phyloP scores from a whole-genome alignment of 2,888 invertebrate genomes.

The Lithophane semibrunnea region DNA sequence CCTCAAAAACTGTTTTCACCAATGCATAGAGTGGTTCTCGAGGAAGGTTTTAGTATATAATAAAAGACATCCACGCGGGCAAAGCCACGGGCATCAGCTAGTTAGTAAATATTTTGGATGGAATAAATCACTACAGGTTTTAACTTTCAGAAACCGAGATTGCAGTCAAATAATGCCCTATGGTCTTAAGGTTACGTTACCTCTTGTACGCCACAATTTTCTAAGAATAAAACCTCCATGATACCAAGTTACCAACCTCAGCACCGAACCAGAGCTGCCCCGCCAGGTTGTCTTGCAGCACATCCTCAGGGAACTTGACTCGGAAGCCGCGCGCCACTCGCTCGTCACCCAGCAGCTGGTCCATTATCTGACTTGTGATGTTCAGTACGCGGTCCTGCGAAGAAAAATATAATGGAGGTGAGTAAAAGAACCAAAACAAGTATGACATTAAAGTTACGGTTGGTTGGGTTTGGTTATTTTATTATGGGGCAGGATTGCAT shows the following conservation, averaged over 20 bases:
- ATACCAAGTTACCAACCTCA: slow-evolving; percentile 90
- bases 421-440: background rate
- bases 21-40: no score
- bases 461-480: background rate
- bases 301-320: slow-evolving; percentile 99
- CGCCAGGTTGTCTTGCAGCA: slow-evolving; percentile 98
- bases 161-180: background rate
- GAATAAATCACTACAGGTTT: background rate
- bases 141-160: background rate
- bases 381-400: slow-evolving; percentile 95
- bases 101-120: background rate
- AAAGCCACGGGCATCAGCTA: no score
- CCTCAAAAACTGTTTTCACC: no score
- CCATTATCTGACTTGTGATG: slow-evolving; percentile 98
- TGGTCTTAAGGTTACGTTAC: background rate
- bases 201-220: background rate
- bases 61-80: no score
- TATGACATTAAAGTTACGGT: no score
- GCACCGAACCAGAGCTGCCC: slow-evolving; percentile 99
- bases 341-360: slow-evolving; percentile 96
- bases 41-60: no score
- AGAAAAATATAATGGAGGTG: background rate
- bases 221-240: background rate
- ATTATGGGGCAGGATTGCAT: background rate
- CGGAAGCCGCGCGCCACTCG: slow-evolving; percentile 98